Evolutionary conservation across 2,888 invertebrate genomes (phyloP).

Genomic region (Metopia argyrocephala): DNA sequence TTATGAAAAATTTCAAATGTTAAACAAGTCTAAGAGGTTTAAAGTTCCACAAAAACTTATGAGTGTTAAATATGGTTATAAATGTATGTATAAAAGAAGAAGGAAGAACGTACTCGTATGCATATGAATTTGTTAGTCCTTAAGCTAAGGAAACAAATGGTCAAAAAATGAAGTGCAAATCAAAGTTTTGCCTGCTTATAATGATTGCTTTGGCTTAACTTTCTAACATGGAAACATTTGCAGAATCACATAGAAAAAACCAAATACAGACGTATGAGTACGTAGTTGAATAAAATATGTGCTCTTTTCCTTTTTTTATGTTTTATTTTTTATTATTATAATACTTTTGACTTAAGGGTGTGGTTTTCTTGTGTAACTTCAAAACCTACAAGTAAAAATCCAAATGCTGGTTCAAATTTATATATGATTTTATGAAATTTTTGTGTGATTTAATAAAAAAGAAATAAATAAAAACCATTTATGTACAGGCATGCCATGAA

Average conservation of each 20-base stretch:
- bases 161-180: conserved; percentile 73
- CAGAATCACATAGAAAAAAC: neutral
- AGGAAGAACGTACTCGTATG: conserved; percentile 51
- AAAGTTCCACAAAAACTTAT: conserved; percentile 46
- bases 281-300: too few relatives aligned
- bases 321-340: neutral
- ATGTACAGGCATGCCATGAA: too few relatives aligned
- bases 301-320: too few relatives aligned
- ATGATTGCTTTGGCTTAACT: conserved; percentile 68
- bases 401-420: too few relatives aligned
- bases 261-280: neutral
- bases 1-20: conserved; percentile 22
- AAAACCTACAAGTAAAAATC: too few relatives aligned
- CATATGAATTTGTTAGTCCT: neutral
- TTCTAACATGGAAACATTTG: neutral
- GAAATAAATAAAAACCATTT: too few relatives aligned
- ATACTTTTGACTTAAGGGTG: conserved; percentile 17
- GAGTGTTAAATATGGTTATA: conserved; percentile 38
- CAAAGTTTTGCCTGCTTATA: conserved; percentile 71
- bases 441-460: too few relatives aligned
- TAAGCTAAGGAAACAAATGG: conserved; percentile 65
- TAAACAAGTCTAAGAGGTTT: conserved; percentile 18
- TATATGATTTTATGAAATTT: too few relatives aligned
- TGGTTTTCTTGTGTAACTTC: conserved; percentile 11
- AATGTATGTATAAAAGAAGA: neutral